Base-by-base conservation (phyloP, 2,888 invertebrate genomes). In the Erannis defoliaria region DNA sequence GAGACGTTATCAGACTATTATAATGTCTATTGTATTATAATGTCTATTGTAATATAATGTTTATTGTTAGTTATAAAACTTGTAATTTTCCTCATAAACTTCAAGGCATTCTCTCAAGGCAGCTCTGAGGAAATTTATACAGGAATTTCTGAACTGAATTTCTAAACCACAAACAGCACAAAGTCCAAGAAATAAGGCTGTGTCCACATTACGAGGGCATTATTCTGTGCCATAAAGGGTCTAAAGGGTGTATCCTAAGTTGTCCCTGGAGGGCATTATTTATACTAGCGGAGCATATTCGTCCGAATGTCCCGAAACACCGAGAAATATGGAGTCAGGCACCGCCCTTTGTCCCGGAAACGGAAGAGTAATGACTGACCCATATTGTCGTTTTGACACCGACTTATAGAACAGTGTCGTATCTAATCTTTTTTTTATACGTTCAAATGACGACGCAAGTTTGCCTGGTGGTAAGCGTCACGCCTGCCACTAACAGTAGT, bases 211-310 rank as follows among this genome's bases (percentile, higher is more conserved):
- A 74, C 73, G 70, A 68, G 71, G 72, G 73, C 74, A 76, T 78
- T 80, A 80, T 75, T 74, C 75, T 74, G 76, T 75, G 75, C 79
- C 80, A 82, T 85, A 85, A 84, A 84, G 82, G 86, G 84, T 84
- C 81, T 78, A 77, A 75, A 80, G 80, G 82, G 75, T 72, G 66
- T 67, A 73, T 72, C 71, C 78, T 81, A 80, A 86, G 81, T 78
- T 72, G 79, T 79, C 86, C 84, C 86, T 45, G 37, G 82, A 58
- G 81, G 81, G 70, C 80, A 82, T 86, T 82, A 86, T 85, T 85
- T 85, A 86, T 82, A 76, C 73, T 64, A 71, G 67, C 72, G 58
- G 54, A 72, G 68, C 73, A 69, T 73, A 75, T 74, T 74, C 76
- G 73, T 74, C 73, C 71, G 70, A 64, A 69, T 71, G 78, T 75